Percentiles rank a stretch among this genome's conserved stretches.
These are phyloP conservation scores for Heliconius aoede DNA, from an alignment of 2,888 invertebrate species.

Conservation along the genomic window DNA sequence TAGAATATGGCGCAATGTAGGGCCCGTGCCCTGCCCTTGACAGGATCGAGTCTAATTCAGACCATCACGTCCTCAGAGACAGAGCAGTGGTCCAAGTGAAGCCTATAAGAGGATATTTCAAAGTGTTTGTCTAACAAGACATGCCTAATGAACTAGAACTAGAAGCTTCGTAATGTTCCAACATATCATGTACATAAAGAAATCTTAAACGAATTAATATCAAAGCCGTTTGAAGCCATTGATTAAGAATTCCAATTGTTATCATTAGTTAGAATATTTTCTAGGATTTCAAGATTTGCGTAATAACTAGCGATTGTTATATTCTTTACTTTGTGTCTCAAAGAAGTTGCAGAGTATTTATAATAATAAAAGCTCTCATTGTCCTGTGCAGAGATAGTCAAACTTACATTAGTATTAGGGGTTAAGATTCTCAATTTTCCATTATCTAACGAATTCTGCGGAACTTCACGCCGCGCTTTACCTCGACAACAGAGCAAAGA, in stretches of 20 bases:
- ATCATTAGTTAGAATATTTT: neutral
- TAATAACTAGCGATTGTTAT: neutral
- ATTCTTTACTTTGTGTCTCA: neutral
- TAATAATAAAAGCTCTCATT: conserved; percentile 25
- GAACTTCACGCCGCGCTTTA: too few species aligned
- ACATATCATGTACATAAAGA: too few species aligned
- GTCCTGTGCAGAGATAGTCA: conserved; percentile 13
- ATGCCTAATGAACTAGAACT: neutral
- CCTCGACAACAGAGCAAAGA: too few species aligned
- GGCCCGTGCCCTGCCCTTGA: too few species aligned
- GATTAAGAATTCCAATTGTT: conserved; percentile 8
- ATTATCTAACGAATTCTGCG: too few species aligned
- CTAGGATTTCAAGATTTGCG: neutral
- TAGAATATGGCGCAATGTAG: too few species aligned
- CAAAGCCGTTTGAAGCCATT: neutral
- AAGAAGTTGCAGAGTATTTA: conserved; percentile 24
- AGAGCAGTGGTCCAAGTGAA: too few species aligned
- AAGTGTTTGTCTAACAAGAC: neutral
- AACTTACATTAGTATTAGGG: neutral
- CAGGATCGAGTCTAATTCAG: too few species aligned
- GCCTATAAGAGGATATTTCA: neutral
- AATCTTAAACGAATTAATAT: neutral
- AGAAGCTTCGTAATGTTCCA: neutral
- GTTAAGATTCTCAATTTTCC: too few species aligned
- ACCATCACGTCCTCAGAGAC: too few species aligned